These are phyloP conservation scores for Brachionus calyciflorus DNA, from an alignment of 1,140 invertebrate genomes.

Conservation along the genomic window DNA sequence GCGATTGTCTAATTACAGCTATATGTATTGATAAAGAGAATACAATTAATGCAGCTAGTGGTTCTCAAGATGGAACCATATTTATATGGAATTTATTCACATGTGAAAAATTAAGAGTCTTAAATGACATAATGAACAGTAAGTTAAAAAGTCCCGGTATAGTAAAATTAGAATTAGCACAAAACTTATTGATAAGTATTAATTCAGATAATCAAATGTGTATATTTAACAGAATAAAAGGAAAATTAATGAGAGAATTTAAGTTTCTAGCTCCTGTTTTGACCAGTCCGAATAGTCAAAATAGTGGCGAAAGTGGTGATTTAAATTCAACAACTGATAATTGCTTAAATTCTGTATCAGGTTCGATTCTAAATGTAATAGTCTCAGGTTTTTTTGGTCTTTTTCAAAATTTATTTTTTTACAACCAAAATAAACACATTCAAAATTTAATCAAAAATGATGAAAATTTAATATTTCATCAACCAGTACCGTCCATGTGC, in stretches of 20 bases:
- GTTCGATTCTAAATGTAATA: neutral
- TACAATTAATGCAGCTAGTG: conserved; percentile 3
- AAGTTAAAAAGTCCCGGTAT: neutral
- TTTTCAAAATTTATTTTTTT: conserved; percentile 15
- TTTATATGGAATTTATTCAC: conserved; percentile 29
- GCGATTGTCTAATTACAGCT: conserved; percentile 2
- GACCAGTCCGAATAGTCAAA: neutral
- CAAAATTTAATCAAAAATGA: neutral
- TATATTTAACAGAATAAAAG: neutral
- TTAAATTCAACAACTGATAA: conserved; percentile 8
- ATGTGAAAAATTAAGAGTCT: conserved; percentile 12
- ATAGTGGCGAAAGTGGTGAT: neutral
- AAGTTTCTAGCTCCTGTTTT: conserved; percentile 1
- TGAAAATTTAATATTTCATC: neutral
- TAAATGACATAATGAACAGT: conserved; percentile 13
- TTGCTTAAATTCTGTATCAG: conserved; percentile 1
- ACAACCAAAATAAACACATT: neutral
- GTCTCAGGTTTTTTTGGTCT: neutral
- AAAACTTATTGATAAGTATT: conserved; percentile 7
- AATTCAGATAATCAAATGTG: conserved; percentile 31
- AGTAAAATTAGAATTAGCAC: neutral
- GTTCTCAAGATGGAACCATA: conserved; percentile 8
- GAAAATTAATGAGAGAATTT: conserved; percentile 5
- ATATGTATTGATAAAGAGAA: conserved; percentile 29
- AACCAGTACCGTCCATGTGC: conserved; percentile 26